These are phyloP conservation scores for Bombyx mandarina DNA, from an alignment of 1,140 invertebrate species.

Conservation along the genomic window DNA sequence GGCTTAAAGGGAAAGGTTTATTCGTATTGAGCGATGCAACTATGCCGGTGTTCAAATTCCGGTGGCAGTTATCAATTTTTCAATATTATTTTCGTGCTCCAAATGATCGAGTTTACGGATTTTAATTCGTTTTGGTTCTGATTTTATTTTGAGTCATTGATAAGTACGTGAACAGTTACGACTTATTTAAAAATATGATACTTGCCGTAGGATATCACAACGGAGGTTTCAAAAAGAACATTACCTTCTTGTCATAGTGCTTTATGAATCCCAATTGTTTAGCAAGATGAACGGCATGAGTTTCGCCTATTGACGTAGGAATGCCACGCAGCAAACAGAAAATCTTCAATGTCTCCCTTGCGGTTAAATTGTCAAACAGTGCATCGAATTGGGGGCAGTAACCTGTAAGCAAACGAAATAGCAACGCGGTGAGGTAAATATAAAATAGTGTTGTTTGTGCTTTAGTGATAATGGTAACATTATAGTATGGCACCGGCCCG, in stretches of 20 bases:
- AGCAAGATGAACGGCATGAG: slow-evolving; percentile 40
- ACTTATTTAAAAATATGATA: too few species aligned
- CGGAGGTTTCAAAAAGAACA: not conserved
- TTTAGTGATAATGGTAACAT: not conserved
- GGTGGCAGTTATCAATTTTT: not conserved
- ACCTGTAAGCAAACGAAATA: slow-evolving; percentile 46
- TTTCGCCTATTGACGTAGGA: slow-evolving; percentile 50
- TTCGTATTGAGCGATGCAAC: too few species aligned
- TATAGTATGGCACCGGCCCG: too few species aligned
- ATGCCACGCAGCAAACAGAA: slow-evolving; percentile 81
- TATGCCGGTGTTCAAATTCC: too few species aligned
- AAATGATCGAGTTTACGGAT: too few species aligned
- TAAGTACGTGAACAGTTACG: too few species aligned
- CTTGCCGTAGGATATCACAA: not conserved
- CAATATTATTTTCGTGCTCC: not conserved
- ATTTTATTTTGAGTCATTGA: too few species aligned
- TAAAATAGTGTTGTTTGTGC: not conserved
- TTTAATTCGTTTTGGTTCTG: too few species aligned
- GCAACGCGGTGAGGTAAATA: not conserved
- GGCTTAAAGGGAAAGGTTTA: too few species aligned
- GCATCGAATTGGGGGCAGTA: slow-evolving; percentile 86
- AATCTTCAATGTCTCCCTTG: slow-evolving; percentile 79
- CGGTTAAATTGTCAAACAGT: slow-evolving; percentile 80
- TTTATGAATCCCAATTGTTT: slow-evolving; percentile 61
- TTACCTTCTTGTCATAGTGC: slow-evolving; percentile 72